Percentiles rank a stretch among this genome's conserved stretches.
Conservation (phyloP, 2,888 invertebrate genomes). For the Troides oblongomaculatus region DNA sequence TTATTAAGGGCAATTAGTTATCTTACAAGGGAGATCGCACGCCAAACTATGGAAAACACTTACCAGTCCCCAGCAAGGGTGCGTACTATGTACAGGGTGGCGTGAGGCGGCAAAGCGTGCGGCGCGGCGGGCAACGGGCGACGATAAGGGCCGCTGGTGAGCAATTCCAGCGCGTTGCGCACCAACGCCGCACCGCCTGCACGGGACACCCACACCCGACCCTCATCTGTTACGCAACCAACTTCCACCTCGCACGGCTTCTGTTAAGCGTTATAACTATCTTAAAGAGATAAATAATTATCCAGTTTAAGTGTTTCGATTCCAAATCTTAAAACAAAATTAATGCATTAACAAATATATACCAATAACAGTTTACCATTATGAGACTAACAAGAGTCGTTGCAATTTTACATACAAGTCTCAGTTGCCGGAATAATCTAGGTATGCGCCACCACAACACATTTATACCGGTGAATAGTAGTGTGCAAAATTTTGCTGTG, state of each 20-base stretch:
- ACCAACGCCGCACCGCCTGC: conserved; percentile 69
- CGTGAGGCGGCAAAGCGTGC: conserved; percentile 57
- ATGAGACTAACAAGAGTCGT: too few relatives aligned
- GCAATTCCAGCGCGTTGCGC: conserved; percentile 63
- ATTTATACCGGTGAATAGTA: too few relatives aligned
- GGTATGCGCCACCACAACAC: too few relatives aligned
- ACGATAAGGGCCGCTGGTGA: conserved; percentile 67
- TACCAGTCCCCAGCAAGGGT: conserved; percentile 75
- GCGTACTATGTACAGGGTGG: conserved; percentile 72
- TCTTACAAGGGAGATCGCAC: background rate
- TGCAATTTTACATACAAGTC: too few relatives aligned
- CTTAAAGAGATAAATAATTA: background rate
- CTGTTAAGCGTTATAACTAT: conserved; percentile 37
- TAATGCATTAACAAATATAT: background rate
- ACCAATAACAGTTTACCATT: background rate
- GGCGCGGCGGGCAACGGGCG: conserved; percentile 71
- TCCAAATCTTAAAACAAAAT: background rate
- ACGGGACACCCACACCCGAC: conserved; percentile 69
- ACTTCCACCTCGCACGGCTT: conserved; percentile 71
- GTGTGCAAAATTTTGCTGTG: too few relatives aligned
- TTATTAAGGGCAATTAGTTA: too few relatives aligned
- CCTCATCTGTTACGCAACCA: conserved; percentile 73
- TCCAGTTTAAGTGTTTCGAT: background rate
- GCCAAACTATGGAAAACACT: background rate
- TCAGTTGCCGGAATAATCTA: too few relatives aligned